Conservation (phyloP, 1,140 invertebrate species). For the Amphibalanus amphitrite region DNA sequence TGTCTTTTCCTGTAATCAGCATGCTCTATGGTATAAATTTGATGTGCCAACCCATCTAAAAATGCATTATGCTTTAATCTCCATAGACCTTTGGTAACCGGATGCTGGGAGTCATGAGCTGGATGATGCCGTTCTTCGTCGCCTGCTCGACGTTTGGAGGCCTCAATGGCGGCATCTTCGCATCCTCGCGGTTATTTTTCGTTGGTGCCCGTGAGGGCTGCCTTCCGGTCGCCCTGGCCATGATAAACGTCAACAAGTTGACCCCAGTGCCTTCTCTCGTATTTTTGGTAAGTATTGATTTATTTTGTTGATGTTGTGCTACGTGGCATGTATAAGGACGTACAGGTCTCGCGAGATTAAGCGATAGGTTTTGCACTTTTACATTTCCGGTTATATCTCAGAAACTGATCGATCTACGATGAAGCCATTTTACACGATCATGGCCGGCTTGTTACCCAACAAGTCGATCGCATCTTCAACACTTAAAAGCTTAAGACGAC, state of each 20-base stretch:
- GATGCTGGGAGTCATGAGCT: conserved; percentile 47
- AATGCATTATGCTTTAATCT: not conserved
- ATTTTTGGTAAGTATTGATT: conserved; percentile 57
- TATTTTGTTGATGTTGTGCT: not conserved
- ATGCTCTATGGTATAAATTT: conserved; percentile 10
- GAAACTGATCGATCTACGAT: too few relatives aligned
- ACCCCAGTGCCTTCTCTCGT: conserved; percentile 71
- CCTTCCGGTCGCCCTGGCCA: conserved; percentile 61
- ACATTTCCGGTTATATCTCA: too few relatives aligned
- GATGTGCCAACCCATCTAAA: conserved; percentile 10
- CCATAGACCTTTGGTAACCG: conserved; percentile 61
- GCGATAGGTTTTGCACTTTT: too few relatives aligned
- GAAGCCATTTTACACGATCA: too few relatives aligned
- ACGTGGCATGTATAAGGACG: too few relatives aligned
- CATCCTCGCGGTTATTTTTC: conserved; percentile 74
- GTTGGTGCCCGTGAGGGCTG: conserved; percentile 79
- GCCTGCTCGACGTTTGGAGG: conserved; percentile 70
- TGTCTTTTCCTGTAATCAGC: conserved; percentile 10
- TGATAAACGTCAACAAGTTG: conserved; percentile 60
- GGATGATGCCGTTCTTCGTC: conserved; percentile 67
- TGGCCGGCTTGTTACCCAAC: too few relatives aligned
- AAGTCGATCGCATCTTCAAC: too few relatives aligned
- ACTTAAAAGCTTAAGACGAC: too few relatives aligned
- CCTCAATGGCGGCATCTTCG: conserved; percentile 74
- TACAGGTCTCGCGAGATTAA: too few relatives aligned